A percentile compares a stretch with the other conserved stretches of the same genome.
phyloP scores from a whole-genome alignment of 2,113 vertebrate genomes.

The Chionis minor region DNA sequence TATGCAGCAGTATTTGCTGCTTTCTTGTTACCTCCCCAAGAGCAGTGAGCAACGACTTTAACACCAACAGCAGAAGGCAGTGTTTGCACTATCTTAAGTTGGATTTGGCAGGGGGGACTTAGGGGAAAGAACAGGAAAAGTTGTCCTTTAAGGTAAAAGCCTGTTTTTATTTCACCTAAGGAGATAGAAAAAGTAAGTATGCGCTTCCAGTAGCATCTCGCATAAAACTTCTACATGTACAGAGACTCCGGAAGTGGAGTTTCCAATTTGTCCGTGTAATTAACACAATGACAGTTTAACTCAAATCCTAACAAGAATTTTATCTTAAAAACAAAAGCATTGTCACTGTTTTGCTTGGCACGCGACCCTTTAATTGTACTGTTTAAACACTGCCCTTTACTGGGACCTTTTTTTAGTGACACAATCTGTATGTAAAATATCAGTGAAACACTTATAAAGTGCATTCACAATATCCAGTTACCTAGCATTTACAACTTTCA shows the following conservation, averaged over 20 bases:
- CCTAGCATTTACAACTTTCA: not conserved
- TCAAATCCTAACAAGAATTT: not conserved
- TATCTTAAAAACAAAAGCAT: not conserved
- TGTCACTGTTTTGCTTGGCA: not conserved
- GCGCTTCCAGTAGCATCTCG: not conserved
- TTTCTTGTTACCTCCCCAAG: not conserved
- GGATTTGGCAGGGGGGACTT: not conserved
- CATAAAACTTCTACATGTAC: not conserved
- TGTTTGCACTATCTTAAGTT: not conserved
- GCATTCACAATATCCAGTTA: not conserved
- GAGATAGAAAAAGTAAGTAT: not conserved
- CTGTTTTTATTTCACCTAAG: not conserved
- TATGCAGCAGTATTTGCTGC: not conserved
- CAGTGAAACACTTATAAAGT: not conserved
- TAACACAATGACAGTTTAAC: not conserved
- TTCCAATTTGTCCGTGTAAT: not conserved
- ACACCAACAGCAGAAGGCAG: not conserved
- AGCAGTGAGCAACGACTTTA: not conserved
- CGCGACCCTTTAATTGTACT: not conserved
- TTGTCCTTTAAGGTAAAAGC: not conserved
- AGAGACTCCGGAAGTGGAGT: not conserved
- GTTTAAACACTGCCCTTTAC: not conserved
- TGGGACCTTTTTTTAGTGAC: not conserved
- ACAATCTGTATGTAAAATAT: not conserved
- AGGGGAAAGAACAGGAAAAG: not conserved